Base-by-base conservation (phyloP, 2,113 vertebrate genomes). In the Stegastes partitus region DNA sequence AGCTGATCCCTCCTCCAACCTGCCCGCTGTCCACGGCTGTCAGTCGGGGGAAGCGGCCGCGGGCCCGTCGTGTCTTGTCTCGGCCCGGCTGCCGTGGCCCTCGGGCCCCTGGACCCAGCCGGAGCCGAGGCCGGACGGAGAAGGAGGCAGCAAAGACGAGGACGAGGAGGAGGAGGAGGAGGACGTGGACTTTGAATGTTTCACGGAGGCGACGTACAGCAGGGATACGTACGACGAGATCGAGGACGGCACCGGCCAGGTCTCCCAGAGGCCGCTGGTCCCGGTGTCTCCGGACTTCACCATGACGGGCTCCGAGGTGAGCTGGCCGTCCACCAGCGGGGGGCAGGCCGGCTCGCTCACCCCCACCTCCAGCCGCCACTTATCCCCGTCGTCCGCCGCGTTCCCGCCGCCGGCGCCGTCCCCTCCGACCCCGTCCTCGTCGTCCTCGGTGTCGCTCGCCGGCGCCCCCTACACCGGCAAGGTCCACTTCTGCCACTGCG, bases 401-500 rank as follows among this genome's bases (percentile, higher is more conserved):
- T 91, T 93, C 77, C 93, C 74, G 0, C 76, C 74, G 0, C 76
- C 84, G 0, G 82, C 79, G 0, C 80, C 90, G 18, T 93, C 84
- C 23, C 94, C 87, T 50, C 94, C 31, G 8, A 91, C 10, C 57
- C 95, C 55, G 2, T 96, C 78, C 44, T 96, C 76, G 16, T 96
- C 84, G 62, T 94, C 94, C 47, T 93, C 93, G 0, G 87, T 92
- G 51, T 91, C 91, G 8, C 85, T 91, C 14, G 79, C 92, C 1
- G 90, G 91, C 10, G 81, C 91, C 53, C 68, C 91, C 42, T 93
- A 93, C 87, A 66, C 93, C 0, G 94, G 94, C 7, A 95, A 95
- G 69, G 93, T 96, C 28, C 94, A 95, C 53, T 94, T 94, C 84
- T 96, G 95, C 86, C 95, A 95, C 91, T 96, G 95, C 39, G 95